Base-by-base conservation (phyloP, 2,797 vertebrate species). In the Poeciliopsis presidionis region DNA sequence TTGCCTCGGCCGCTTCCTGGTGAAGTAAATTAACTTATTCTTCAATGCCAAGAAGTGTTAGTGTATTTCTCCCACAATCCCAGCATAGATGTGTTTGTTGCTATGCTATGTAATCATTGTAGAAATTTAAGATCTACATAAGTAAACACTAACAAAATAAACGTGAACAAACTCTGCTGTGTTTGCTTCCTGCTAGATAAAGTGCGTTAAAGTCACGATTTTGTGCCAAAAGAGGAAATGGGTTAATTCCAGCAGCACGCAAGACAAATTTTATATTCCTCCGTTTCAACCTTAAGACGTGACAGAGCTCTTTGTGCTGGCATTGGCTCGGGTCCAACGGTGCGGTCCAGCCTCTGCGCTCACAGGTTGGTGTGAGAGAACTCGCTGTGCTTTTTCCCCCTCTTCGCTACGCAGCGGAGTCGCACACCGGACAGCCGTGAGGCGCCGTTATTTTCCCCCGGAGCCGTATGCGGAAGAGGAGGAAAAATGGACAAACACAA, bases 271-370 rank as follows among this genome's bases (percentile, higher is more conserved):
- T 91, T 89, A 91, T 84, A 83, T 87, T 81, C 82, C 81, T 79
- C 75, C 80, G 86, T 92, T 91, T 92, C 92, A 93, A 90, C 89
- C 90, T 78, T 46, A 82, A 75, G 84, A 90, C 80, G 88, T 92
- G 91, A 91, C 90, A 91, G 91, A 88, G 87, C 74, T 92, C 90
- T 92, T 93, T 92, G 91, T 93, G 86, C 88, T 43, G 89, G 74
- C 81, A 72, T 80, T 92, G 92, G 91, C 88, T 36, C 2, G 1
- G 0, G 77, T 92, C 93, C 91, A 92, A 33, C 47, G 55, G 82
- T 74, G 59, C 80, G 11, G 88, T 90, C 84, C 88, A 74, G 91
- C 81, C 81, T 84, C 81, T 43, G 83, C 83, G 33, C 81, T 92
- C 85, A 73, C 90, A 92, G 84, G 85, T 89, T 46, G 86, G 86